Percentiles rank a stretch among this genome's conserved stretches.
Conservation (phyloP, 2,888 invertebrate genomes). For the Eupithecia insigniata region DNA sequence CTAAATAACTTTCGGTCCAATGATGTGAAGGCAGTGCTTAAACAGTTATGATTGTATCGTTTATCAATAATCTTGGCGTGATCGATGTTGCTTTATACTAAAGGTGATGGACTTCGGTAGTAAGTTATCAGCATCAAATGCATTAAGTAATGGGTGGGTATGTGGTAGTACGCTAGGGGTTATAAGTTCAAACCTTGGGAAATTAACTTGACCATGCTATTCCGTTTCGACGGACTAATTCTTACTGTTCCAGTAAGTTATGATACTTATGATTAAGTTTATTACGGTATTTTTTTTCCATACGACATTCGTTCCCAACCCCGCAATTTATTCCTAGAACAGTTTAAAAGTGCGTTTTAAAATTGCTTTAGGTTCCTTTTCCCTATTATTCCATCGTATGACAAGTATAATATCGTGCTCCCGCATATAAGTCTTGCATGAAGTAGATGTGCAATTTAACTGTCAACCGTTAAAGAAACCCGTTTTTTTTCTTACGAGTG, state of each 20-base stretch:
- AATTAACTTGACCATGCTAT: not conserved
- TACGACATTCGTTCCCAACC: conserved; percentile 7
- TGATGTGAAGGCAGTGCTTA: conserved; percentile 38
- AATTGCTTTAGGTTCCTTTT: not conserved
- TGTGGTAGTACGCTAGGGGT: not conserved
- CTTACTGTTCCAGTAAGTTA: not conserved
- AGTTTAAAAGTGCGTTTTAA: conserved; percentile 7
- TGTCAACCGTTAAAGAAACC: conserved; percentile 54
- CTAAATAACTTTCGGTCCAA: conserved; percentile 45
- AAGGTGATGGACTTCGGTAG: conserved; percentile 32
- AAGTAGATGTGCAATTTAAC: conserved; percentile 51
- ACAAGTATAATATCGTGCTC: conserved; percentile 19
- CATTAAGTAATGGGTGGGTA: conserved; percentile 7
- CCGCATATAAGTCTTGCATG: conserved; percentile 19
- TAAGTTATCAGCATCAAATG: conserved; percentile 30
- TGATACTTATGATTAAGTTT: not conserved
- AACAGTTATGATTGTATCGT: conserved; percentile 39
- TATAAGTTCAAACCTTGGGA: conserved; percentile 2
- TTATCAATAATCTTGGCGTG: conserved; percentile 32
- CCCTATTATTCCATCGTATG: conserved; percentile 14
- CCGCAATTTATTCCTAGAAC: not conserved
- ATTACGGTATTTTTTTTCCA: not conserved
- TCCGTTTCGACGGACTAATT: not conserved
- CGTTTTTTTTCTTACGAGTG: conserved; percentile 47
- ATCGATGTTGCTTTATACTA: conserved; percentile 28